Conservation (phyloP, 2,888 invertebrate genomes). For the Micropterix aruncella region DNA sequence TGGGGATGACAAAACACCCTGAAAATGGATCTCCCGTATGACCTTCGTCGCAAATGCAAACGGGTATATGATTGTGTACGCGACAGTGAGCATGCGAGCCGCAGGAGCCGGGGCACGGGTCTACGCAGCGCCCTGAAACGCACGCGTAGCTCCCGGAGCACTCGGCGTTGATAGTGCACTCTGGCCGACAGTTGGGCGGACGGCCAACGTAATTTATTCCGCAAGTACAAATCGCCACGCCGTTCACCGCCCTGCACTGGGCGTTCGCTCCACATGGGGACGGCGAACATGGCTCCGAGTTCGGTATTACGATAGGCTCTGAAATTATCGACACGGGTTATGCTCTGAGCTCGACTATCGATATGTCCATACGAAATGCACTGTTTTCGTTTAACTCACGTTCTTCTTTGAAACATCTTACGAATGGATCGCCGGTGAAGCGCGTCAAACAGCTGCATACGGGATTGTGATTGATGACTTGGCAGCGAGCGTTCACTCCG, state of each 20-base stretch:
- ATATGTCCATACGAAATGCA: constrained; percentile 1
- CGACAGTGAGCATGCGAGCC: constrained; percentile 57
- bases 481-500: constrained; percentile 62
- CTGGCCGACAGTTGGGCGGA: constrained; percentile 65
- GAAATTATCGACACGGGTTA: constrained; percentile 8
- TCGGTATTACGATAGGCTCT: constrained; percentile 27
- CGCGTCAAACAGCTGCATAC: constrained; percentile 59
- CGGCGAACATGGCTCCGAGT: constrained; percentile 49
- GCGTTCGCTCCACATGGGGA: constrained; percentile 68
- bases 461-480: constrained; percentile 67
- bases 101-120: constrained; percentile 64
- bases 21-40: constrained; percentile 70
- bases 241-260: constrained; percentile 52
- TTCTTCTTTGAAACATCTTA: constrained; percentile 48
- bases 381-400: constrained; percentile 36
- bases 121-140: constrained; percentile 54
- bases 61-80: constrained; percentile 56
- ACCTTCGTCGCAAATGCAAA: constrained; percentile 55
- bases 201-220: constrained; percentile 58
- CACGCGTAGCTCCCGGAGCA: constrained; percentile 59
- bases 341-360: not conserved
- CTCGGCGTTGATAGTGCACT: constrained; percentile 59
- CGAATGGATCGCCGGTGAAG: constrained; percentile 64
- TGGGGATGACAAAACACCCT: constrained; percentile 47
- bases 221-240: constrained; percentile 62